Conservation (phyloP, 2,113 vertebrate species). For the Bubalus kerabau region DNA sequence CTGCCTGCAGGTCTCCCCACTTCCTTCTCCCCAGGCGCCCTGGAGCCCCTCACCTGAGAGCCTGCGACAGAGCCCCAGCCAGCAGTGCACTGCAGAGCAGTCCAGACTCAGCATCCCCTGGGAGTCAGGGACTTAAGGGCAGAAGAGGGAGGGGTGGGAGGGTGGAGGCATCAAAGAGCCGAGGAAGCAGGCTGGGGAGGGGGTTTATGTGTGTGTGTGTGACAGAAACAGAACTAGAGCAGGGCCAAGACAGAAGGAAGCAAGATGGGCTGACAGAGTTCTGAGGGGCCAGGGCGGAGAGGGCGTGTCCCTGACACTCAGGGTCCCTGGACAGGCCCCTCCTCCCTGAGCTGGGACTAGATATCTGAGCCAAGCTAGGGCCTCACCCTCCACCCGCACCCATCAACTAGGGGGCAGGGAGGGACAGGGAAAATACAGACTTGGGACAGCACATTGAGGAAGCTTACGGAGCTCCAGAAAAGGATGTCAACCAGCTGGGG, state of each 20-base stretch:
- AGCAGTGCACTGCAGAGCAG: background rate
- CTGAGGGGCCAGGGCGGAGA: accelerated
- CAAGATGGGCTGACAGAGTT: accelerated
- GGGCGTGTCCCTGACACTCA: no score
- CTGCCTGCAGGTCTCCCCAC: background rate
- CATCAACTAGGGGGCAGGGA: background rate
- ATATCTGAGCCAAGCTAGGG: background rate
- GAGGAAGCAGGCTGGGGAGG: accelerated
- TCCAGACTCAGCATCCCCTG: background rate
- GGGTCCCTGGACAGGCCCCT: background rate
- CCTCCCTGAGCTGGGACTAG: accelerated
- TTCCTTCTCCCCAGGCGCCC: background rate
- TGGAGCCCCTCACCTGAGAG: background rate
- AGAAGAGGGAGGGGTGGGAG: accelerated
- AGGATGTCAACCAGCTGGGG: accelerated
- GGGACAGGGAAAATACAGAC: background rate
- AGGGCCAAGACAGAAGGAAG: background rate
- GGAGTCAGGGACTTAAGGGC: background rate
- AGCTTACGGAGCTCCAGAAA: background rate
- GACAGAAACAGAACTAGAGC: background rate
- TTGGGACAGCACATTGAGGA: background rate
- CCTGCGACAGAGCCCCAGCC: background rate
- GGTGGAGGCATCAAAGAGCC: accelerated
- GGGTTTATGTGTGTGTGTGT: no score
- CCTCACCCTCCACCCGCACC: background rate